Evolutionary conservation across 2,888 invertebrate genomes (phyloP), one percentile per base, ranked within the genome.

Genomic region (Parasteatoda lunata): DNA sequence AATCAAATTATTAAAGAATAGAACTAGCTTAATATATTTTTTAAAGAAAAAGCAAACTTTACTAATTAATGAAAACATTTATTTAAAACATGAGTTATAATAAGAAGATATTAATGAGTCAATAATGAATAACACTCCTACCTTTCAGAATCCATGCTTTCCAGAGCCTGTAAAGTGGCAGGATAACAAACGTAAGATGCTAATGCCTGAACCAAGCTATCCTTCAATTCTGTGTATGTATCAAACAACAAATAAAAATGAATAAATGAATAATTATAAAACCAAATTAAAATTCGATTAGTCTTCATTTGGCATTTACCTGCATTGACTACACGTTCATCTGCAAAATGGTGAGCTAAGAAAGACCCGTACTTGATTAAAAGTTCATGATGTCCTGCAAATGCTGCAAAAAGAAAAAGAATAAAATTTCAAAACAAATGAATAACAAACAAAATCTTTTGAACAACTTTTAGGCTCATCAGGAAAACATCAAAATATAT

Each of bases 161-260:
- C 96, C 6, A 96, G 93, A 0, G 95, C 95, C 70, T 94, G 93
- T 90, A 96, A 94, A 0, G 96, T 96, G 4, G 94, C 91, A 0
- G 94, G 94, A 91, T 95, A 95, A 51, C 96, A 96, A 4, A 95
- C 95, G 88, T 96, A 95, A 0, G 95, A 95, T 0, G 96, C 96
- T 75, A 96, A 91, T 0, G 95, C 95, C 91, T 96, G 95, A 0
- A 96, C 94, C 15, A 96, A 91, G 0, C 95, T 95, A 90, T 96
- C 96, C 88, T 96, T 94, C 0, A 95, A 94, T 89, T 95, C 95
- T 54, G 95, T 72, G 59, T 65, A n/a, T 13, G n/a, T 5, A 54
- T 8, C 11, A 72, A 11, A 30, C 11, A 11, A 49, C 5, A 71
- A 47, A 13, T 11, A 30, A 69, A 77, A 7, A 51, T 69, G 11